phyloP scores from a whole-genome alignment of 2,888 invertebrate species.

The Adelognathus sp. region DNA sequence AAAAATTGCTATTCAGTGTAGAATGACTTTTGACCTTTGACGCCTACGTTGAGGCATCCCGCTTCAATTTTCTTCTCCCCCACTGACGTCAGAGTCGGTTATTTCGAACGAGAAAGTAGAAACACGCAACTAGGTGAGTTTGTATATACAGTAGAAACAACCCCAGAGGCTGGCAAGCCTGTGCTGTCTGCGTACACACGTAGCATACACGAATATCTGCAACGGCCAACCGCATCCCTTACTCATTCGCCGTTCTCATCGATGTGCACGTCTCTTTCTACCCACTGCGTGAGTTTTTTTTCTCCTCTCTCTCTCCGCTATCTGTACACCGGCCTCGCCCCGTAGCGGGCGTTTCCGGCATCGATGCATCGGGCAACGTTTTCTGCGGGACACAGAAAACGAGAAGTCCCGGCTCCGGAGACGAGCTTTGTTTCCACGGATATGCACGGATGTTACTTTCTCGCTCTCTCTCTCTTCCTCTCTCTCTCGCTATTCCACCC shows the following conservation, averaged over 20 bases:
- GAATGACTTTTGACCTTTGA: background rate
- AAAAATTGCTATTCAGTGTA: background rate
- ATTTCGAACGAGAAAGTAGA: background rate
- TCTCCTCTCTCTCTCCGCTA: conserved; percentile 31
- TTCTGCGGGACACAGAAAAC: conserved; percentile 57
- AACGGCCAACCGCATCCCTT: conserved; percentile 39
- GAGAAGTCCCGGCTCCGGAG: conserved; percentile 68
- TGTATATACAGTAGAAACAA: background rate
- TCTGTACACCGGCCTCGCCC: conserved; percentile 46
- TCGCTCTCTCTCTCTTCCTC: conserved; percentile 30
- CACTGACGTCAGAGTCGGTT: background rate
- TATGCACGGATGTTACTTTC: conserved; percentile 59
- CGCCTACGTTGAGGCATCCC: background rate
- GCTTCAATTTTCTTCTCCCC: background rate
- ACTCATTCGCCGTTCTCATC: conserved; percentile 49
- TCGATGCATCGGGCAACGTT: conserved; percentile 70
- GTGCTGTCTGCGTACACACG: conserved; percentile 15
- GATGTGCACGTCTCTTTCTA: conserved; percentile 49
- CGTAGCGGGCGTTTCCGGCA: conserved; percentile 73
- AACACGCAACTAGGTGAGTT: background rate
- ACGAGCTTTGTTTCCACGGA: conserved; percentile 73
- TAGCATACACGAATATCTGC: conserved; percentile 48
- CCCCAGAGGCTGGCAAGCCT: conserved; percentile 23
- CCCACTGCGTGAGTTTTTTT: conserved; percentile 17
- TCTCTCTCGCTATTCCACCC: conserved; percentile 11